A percentile compares a stretch with the other conserved stretches of the same genome.
These are phyloP conservation scores for Rhaphigaster nebulosa DNA, from an alignment of 2,888 invertebrate species.

Conservation along the genomic window DNA sequence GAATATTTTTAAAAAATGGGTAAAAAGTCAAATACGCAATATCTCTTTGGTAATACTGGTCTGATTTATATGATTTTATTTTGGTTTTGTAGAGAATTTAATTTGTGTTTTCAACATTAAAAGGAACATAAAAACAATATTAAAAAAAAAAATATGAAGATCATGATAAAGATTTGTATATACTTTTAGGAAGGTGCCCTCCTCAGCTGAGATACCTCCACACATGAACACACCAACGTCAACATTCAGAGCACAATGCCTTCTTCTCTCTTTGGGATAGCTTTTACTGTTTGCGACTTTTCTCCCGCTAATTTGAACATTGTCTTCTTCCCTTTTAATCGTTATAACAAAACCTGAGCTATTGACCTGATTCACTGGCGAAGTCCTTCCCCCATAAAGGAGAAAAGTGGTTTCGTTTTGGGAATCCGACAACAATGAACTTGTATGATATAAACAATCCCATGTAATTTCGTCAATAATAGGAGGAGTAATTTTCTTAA, in stretches of 20 bases:
- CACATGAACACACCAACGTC: neutral
- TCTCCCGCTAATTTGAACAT: neutral
- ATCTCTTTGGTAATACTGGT: too few species aligned
- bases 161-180: neutral
- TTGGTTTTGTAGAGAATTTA: too few species aligned
- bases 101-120: too few species aligned
- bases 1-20: too few species aligned
- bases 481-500: constrained; percentile 37
- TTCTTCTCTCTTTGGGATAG: constrained; percentile 14
- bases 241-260: constrained; percentile 34
- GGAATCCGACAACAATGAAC: constrained; percentile 38
- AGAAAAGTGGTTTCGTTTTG: neutral
- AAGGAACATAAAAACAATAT: too few species aligned
- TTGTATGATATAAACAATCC: constrained; percentile 45
- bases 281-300: neutral
- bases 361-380: constrained; percentile 11
- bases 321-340: neutral
- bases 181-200: neutral
- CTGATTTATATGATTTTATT: too few species aligned
- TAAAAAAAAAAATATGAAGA: too few species aligned
- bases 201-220: constrained; percentile 27
- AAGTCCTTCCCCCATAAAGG: constrained; percentile 49
- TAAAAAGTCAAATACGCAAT: too few species aligned
- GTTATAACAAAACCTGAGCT: neutral
- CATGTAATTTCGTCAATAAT: constrained; percentile 28